Conservation (phyloP, 1,140 invertebrate genomes). For the Chironomus striatipennis region DNA sequence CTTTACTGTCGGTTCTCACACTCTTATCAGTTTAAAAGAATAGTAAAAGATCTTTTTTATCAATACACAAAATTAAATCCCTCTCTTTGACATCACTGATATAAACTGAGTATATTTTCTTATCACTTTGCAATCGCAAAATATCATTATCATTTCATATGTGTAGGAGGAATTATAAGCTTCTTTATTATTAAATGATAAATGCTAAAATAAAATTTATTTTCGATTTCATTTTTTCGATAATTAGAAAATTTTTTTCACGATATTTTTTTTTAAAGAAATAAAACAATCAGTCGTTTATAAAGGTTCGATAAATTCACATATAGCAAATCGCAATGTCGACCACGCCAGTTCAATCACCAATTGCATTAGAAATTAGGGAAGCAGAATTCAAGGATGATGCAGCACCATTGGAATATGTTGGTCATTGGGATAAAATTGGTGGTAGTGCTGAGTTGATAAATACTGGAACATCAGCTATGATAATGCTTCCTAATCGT, state of each 20-base stretch:
- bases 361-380: conserved; percentile 44
- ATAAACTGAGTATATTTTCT: too few species aligned
- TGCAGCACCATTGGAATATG: conserved; percentile 45
- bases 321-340: neutral
- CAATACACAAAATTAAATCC: too few species aligned
- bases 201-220: neutral
- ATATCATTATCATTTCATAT: too few species aligned
- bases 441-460: conserved; percentile 35
- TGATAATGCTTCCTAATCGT: conserved; percentile 38
- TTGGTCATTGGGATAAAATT: conserved; percentile 45
- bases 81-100: too few species aligned
- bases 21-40: too few species aligned
- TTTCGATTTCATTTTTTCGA: neutral
- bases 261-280: neutral
- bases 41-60: too few species aligned
- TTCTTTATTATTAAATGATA: conserved; percentile 5
- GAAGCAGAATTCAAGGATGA: conserved; percentile 44
- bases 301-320: neutral
- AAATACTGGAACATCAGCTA: conserved; percentile 39
- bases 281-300: neutral
- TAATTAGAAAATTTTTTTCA: neutral
- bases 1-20: too few species aligned
- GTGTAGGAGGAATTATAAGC: neutral
- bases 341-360: conserved; percentile 41
- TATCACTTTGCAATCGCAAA: too few species aligned